Base-by-base conservation (phyloP, 2,888 invertebrate species). In the Pachliopta kotzebuea region DNA sequence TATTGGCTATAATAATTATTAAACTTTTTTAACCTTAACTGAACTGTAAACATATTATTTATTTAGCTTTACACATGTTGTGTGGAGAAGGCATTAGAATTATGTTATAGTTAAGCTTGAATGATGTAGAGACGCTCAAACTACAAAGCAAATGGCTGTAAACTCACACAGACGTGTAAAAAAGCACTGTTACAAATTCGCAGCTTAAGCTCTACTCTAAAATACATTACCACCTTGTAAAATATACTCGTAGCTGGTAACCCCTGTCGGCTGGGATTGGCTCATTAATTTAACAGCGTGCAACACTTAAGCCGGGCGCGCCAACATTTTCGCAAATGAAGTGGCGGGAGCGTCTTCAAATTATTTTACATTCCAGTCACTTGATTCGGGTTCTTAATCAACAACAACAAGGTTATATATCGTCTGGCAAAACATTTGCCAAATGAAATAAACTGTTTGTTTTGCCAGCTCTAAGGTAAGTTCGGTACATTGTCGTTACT, bases 271-370 rank as follows among this genome's bases (percentile, higher is more conserved):
- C 79, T 74, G 78, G 90, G 88, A 91, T 90, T 90, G 90, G 84
- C 90, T 91, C 90, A 90, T 91, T 90, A 89, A 90, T 90, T 91
- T 90, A 87, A 90, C 89, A 89, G 84, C 87, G 85, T 81, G 90
- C 88, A 89, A 90, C 90, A 88, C 88, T 90, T 89, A 89, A 88
- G 88, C 87, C 82, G 84, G 85, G 81, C 83, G 80, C 83, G 86
- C 86, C 86, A 88, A 85, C 87, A 86, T 88, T 88, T 81, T 85
- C 86, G 83, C 81, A 88, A 90, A 90, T 89, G 87, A 90, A 88
- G 87, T 90, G 87, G 81, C 85, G 82, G 83, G 78, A 82, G 81
- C 76, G 29, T 66, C 79, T 80, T 79, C 74, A 77, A 73, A 52
- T 66, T 73, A 70, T 65, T 26, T 67, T 68, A 68, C 70, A n/a